Base-by-base conservation (phyloP, 2,888 invertebrate species). In the Cerastis rubricosa region DNA sequence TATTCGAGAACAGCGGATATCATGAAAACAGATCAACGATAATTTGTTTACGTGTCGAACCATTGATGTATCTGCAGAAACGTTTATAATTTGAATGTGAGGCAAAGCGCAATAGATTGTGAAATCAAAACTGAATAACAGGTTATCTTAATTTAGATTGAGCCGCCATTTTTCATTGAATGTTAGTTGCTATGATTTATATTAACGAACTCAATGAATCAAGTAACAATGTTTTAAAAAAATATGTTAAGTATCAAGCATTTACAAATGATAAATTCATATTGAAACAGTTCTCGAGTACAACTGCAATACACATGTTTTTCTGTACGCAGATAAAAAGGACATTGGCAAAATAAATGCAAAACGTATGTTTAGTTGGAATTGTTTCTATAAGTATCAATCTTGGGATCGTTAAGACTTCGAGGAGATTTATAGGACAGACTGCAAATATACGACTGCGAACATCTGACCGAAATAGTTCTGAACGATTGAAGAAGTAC, bases 1-100 rank as follows among this genome's bases (percentile, higher is more conserved):
- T 86, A 86, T 86, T 86, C 70, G 78, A 78, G 83, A 86, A 80
- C 85, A 76, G 82, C 76, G 74, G 76, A 86, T 79, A 84, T 86
- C 81, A 76, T 71, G 76, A 80, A 76, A 86, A 84, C 88, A 87
- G 75, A 80, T 59, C 63, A 68, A 67, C 76, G 88, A 71, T 77
- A 76, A 75, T 88, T 78, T 78, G 85, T 76, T 84, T 74, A 79
- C 67, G 74, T 68, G 64, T 70, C 66, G 76, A 80, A 80, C 64
- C 73, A 85, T 80, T 84, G 85, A 81, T 77, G 81, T 79, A 69
- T 81, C 63, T 77, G 74, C 75, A 76, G 45, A 57, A 69, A 72
- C 67, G 64, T 68, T 65, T 61, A 71, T 67, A 74, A 54, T 65
- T 73, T 64, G 8, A 65, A 40, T 40, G 77, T 74, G 71, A 40